Percentiles rank a stretch among this genome's conserved stretches.
phyloP scores from a whole-genome alignment of 2,113 vertebrate genomes.

The Labeo rohita region DNA sequence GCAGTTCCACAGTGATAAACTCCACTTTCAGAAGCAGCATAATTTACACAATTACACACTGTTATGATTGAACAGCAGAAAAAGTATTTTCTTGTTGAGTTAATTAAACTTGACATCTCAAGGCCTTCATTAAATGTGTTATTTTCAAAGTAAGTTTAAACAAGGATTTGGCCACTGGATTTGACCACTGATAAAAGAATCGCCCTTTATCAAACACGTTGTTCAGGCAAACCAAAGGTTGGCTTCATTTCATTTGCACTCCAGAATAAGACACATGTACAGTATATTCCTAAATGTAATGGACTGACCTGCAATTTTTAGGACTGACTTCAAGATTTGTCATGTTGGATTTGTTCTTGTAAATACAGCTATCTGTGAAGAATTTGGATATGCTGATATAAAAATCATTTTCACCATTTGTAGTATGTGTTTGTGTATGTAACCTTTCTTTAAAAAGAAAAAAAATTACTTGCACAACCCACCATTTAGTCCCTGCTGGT shows the following conservation, averaged over 20 bases:
- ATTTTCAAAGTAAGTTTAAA: background rate
- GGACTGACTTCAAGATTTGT: background rate
- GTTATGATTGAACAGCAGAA: background rate
- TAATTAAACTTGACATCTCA: background rate
- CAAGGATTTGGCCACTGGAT: background rate
- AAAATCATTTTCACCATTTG: constrained; percentile 39
- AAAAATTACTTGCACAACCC: background rate
- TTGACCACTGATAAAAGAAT: background rate
- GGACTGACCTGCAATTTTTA: background rate
- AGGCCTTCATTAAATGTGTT: background rate
- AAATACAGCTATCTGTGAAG: constrained; percentile 6
- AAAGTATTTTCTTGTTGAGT: background rate
- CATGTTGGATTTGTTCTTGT: constrained; percentile 14
- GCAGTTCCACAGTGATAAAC: background rate
- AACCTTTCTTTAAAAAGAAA: background rate
- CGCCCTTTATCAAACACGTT: background rate
- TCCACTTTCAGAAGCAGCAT: background rate
- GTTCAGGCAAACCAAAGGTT: background rate
- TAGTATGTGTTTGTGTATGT: constrained; percentile 7
- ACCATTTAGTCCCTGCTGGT: background rate
- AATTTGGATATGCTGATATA: constrained; percentile 18
- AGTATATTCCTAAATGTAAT: background rate
- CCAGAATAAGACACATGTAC: background rate
- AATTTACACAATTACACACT: background rate
- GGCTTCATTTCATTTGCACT: background rate